Conservation (phyloP, 2,797 vertebrate genomes). For the Arremon brunneinucha region DNA sequence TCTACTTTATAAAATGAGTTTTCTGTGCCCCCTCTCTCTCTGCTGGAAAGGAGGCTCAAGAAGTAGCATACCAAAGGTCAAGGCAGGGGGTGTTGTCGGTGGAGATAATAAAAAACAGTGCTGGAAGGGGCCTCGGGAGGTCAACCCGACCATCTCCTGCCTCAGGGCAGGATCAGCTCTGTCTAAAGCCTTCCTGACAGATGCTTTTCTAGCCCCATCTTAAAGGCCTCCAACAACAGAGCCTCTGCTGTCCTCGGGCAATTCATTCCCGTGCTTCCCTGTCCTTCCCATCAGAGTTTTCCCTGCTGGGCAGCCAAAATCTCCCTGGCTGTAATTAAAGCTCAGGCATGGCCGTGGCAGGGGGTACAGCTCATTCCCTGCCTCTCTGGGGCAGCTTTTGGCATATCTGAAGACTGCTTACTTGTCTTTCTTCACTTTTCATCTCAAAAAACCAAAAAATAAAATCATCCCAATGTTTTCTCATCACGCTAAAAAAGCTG, state of each 20-base stretch:
- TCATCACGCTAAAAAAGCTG: rapidly evolving
- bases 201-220: slow-evolving; percentile 1
- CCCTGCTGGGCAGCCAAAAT: not conserved
- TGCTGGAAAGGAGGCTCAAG: not conserved
- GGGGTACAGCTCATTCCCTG: not conserved
- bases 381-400: not conserved
- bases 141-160: not conserved
- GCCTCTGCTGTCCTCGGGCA: slow-evolving; percentile 12
- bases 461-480: not conserved
- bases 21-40: not conserved
- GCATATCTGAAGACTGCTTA: not conserved
- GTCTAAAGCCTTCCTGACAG: slow-evolving; percentile 24
- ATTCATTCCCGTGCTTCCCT: not conserved
- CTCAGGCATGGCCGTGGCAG: not conserved
- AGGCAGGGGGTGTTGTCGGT: not conserved
- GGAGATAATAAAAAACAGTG: not conserved
- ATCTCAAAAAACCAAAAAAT: not conserved
- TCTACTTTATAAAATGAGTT: not conserved
- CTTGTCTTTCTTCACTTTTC: not conserved
- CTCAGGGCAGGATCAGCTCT: slow-evolving; percentile 45
- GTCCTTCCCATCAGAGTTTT: not conserved
- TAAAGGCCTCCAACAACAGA: not conserved
- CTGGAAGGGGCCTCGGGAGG: not conserved
- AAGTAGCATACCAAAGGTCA: not conserved
- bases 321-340: slow-evolving; percentile 23